Percentiles rank a stretch among this genome's conserved stretches.
Evolutionary conservation across 2,888 invertebrate genomes (phyloP).

Genomic region (Chalcis sispes): DNA sequence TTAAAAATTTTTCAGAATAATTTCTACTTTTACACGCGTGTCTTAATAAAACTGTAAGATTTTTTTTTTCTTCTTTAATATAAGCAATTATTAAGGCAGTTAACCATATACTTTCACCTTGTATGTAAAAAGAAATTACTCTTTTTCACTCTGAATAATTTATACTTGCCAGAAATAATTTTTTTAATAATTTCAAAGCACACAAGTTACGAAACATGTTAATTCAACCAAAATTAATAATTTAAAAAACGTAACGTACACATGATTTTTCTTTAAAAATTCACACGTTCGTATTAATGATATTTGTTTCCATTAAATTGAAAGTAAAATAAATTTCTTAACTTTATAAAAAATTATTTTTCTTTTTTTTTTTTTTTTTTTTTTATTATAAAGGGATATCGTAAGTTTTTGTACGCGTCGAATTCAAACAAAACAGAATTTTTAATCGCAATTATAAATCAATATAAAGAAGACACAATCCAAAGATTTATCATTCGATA

Average conservation of each 20-base stretch:
- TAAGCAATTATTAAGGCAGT: neutral
- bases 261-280: neutral
- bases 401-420: too few relatives aligned
- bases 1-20: neutral
- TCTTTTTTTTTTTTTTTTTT: too few relatives aligned
- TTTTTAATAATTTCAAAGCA: slow-evolving; percentile 32
- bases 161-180: slow-evolving; percentile 16
- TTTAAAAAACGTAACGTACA: neutral
- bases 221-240: slow-evolving; percentile 2
- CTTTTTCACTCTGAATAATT: slow-evolving; percentile 43
- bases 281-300: slow-evolving; percentile 1
- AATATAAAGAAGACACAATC: too few relatives aligned
- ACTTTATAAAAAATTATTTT: too few relatives aligned
- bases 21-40: too few relatives aligned
- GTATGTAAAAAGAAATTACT: slow-evolving; percentile 31
- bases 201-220: slow-evolving; percentile 10
- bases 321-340: too few relatives aligned
- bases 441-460: too few relatives aligned
- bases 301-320: too few relatives aligned
- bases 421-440: too few relatives aligned
- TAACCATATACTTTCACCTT: slow-evolving; percentile 33
- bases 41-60: too few relatives aligned
- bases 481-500: too few relatives aligned
- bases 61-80: neutral
- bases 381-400: too few relatives aligned